These are phyloP conservation scores for Hemichromis elongatus DNA, from an alignment of 2,113 vertebrate species.

Conservation along the genomic window DNA sequence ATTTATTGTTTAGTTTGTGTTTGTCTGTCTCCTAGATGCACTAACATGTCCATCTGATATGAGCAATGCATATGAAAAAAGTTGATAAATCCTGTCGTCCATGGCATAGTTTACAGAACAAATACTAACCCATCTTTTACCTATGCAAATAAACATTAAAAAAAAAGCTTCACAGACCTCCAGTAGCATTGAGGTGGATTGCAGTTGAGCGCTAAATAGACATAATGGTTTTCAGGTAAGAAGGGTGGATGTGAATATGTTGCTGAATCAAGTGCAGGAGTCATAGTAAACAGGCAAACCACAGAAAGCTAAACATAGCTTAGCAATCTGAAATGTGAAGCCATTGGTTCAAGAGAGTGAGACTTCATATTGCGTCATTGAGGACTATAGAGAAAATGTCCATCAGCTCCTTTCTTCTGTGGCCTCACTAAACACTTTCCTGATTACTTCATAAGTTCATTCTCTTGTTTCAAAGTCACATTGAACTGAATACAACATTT, in stretches of 20 bases:
- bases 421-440: not conserved
- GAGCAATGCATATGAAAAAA: not conserved
- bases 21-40: not conserved
- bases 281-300: not conserved
- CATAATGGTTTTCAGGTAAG: not conserved
- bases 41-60: not conserved
- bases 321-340: not conserved
- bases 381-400: not conserved
- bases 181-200: not conserved
- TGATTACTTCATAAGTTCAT: not conserved
- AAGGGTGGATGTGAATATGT: rapidly evolving
- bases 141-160: not conserved
- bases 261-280: not conserved
- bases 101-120: not conserved
- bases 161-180: not conserved
- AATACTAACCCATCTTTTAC: not conserved
- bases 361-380: not conserved
- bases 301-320: not conserved
- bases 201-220: not conserved
- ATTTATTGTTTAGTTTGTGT: not conserved
- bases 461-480: not conserved
- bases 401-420: not conserved
- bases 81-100: not conserved
- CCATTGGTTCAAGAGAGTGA: not conserved
- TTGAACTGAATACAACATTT: not conserved